Evolutionary conservation across 2,888 invertebrate genomes (phyloP), one percentile per base, ranked within the genome.

Genomic region (Drosophila lacicola): DNA sequence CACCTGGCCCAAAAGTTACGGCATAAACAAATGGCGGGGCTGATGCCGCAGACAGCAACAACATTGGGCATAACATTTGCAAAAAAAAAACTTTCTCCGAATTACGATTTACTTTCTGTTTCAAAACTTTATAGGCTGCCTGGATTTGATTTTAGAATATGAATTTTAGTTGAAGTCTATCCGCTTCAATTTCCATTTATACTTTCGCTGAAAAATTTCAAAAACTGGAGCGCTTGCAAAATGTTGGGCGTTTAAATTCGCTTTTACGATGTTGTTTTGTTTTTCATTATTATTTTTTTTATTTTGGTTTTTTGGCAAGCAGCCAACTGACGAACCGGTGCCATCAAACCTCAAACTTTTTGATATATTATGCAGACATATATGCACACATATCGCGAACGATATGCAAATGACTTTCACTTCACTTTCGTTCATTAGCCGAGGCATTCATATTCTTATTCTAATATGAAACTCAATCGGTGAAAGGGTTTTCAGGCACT

Each of bases 321-420:
- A n/a, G 50, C 51, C 49, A 71, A 66, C 51, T 64, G 68, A 47
- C 46, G 53, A 67, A 76, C 74, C 82, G 79, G 76, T 71, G 74
- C 50, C 69, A 77, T 77, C 70, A 76, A 74, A 41, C 9, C n/a
- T 49, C 29, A 55, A 51, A 44, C 37, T 60, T 55, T 65, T 75
- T 71, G 47, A 67, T 62, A 53, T 49, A 29, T 33, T 56, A 50
- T 25, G 17, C 37, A 36, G 44, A 45, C 17, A 49, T 29, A 19
- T 29, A 57, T 41, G 29, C 4, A 50, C 10, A 51, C 14, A 50
- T 63, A 49, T 19, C 36, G 11, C 21, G 41, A 36, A 29, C 39
- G 25, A 70, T 87, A 87, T 84, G 85, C 78, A 88, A 87, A 84
- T 87, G 54, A 82, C 89, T 86, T 86, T 86, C 86, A 82, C 86